Percentiles rank a stretch among this genome's conserved stretches.
These are phyloP conservation scores for Pseudachorutes palmiensis DNA, from an alignment of 1,140 invertebrate genomes.

Conservation along the genomic window DNA sequence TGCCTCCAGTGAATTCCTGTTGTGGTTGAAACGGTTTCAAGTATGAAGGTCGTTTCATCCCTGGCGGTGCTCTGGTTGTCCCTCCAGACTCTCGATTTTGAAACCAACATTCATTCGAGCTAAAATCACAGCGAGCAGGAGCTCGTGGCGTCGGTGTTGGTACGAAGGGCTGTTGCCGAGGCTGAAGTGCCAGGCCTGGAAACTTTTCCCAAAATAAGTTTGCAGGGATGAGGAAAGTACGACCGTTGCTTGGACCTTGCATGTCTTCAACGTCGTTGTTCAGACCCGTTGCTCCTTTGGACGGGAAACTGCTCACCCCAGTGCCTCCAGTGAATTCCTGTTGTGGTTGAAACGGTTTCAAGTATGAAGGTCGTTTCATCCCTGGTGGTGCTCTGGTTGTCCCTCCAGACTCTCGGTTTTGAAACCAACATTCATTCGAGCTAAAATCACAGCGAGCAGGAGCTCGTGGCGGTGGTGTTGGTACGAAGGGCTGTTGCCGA, in stretches of 20 bases:
- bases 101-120: background rate
- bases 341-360: background rate
- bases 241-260: slow-evolving; percentile 9
- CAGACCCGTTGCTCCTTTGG: background rate
- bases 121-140: background rate
- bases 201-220: slow-evolving; percentile 13
- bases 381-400: background rate
- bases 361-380: no score
- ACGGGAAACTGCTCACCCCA: background rate
- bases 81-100: background rate
- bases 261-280: background rate
- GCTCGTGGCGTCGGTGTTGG: background rate
- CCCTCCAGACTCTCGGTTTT: background rate
- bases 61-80: background rate
- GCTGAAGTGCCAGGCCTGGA: background rate
- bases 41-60: no score
- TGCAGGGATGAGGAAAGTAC: slow-evolving; percentile 12
- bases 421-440: background rate
- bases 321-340: background rate
- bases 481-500: background rate
- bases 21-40: background rate
- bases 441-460: background rate
- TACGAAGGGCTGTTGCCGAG: background rate
- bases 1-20: background rate
- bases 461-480: background rate